These are phyloP conservation scores for Periphyllus acericola DNA, from an alignment of 2,888 invertebrate species.

Conservation along the genomic window DNA sequence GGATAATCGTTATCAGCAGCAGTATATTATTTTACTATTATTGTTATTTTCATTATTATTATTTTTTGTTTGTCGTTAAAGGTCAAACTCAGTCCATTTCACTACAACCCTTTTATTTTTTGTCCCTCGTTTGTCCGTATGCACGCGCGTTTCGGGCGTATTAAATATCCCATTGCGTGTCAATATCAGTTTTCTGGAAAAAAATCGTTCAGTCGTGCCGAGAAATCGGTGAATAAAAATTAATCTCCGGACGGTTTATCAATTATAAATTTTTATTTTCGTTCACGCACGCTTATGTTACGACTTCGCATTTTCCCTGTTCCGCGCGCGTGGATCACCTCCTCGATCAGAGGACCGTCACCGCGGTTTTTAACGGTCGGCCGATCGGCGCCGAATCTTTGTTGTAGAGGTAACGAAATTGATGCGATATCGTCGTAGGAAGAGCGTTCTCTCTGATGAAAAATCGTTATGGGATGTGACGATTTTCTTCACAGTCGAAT, in stretches of 20 bases:
- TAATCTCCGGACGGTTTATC: neutral
- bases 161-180: neutral
- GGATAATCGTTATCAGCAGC: slow-evolving; percentile 38
- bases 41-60: neutral
- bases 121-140: neutral
- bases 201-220: neutral
- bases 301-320: neutral
- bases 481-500: too few species aligned
- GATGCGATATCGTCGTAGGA: neutral
- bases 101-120: neutral
- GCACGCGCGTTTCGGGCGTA: neutral
- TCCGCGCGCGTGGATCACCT: neutral
- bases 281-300: too few species aligned
- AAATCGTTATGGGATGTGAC: too few species aligned
- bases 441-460: too few species aligned
- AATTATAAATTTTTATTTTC: too few species aligned
- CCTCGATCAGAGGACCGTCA: too few species aligned
- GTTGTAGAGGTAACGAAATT: neutral
- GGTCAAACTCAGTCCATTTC: slow-evolving; percentile 33
- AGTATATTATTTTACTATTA: neutral
- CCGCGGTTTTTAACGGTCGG: neutral
- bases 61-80: neutral
- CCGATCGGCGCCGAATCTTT: too few species aligned
- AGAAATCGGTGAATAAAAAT: neutral
- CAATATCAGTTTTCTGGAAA: neutral